Evolutionary conservation across 2,113 vertebrate genomes (phyloP).

Genomic region (Empidonax traillii): DNA sequence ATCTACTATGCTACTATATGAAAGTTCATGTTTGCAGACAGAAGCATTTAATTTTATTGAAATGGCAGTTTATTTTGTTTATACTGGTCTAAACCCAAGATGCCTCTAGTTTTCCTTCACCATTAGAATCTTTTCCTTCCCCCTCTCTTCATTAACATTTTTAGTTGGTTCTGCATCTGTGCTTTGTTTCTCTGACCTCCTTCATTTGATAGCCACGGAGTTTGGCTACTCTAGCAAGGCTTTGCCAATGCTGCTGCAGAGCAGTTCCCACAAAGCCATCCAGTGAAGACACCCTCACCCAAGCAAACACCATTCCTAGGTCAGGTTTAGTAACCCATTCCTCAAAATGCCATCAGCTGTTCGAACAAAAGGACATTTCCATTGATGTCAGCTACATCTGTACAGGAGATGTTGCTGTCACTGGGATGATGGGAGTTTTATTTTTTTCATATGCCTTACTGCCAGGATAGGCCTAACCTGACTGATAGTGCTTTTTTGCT

Average conservation of each 20-base stretch:
- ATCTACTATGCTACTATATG: neutral
- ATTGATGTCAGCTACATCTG: neutral
- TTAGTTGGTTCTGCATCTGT: neutral
- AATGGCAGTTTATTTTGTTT: neutral
- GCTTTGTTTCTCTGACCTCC: neutral
- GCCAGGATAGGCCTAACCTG: neutral
- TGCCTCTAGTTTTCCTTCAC: neutral
- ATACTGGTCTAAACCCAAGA: neutral
- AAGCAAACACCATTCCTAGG: neutral
- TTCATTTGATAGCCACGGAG: neutral
- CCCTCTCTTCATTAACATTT: neutral
- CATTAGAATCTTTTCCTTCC: neutral
- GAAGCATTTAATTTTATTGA: neutral
- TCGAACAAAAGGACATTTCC: neutral
- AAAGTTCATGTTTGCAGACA: neutral
- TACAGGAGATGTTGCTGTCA: neutral
- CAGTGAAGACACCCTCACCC: neutral
- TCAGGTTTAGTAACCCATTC: neutral
- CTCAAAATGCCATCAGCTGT: neutral
- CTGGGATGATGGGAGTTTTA: neutral
- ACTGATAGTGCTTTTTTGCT: neutral
- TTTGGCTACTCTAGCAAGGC: neutral
- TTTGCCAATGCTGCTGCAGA: neutral
- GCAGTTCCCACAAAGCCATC: neutral
- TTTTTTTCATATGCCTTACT: neutral